A percentile compares a stretch with the other conserved stretches of the same genome.
These are phyloP conservation scores for Xestia xanthographa DNA, from an alignment of 2,888 invertebrate species.

Conservation along the genomic window DNA sequence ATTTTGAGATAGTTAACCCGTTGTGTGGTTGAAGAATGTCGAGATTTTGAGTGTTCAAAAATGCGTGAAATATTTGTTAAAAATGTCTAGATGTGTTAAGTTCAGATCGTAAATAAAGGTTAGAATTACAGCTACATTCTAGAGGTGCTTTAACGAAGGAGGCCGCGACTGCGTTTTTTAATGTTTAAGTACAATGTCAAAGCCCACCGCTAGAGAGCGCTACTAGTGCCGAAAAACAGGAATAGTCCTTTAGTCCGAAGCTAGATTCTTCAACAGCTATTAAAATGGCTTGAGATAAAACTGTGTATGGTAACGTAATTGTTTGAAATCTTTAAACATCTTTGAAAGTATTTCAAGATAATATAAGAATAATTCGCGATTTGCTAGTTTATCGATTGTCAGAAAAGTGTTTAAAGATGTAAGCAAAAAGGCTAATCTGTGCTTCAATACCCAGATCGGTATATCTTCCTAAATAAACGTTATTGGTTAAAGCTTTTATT, in stretches of 20 bases:
- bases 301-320: conserved; percentile 16
- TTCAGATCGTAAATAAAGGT: conserved; percentile 35
- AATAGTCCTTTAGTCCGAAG: conserved; percentile 10
- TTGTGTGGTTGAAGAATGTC: conserved; percentile 32
- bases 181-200: conserved; percentile 52
- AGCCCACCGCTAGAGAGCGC: conserved; percentile 48
- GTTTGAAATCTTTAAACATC: conserved; percentile 20
- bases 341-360: conserved; percentile 18
- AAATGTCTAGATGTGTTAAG: conserved; percentile 22
- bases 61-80: conserved; percentile 17
- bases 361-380: conserved; percentile 13
- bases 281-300: conserved; percentile 40
- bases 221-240: conserved; percentile 21
- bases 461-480: conserved; percentile 46
- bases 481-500: conserved; percentile 33
- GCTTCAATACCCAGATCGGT: conserved; percentile 19
- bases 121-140: conserved; percentile 50
- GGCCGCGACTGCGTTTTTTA: conserved; percentile 47
- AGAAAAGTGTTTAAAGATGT: conserved; percentile 15
- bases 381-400: conserved; percentile 35
- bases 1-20: conserved; percentile 39
- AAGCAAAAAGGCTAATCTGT: conserved; percentile 12
- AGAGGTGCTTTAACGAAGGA: conserved; percentile 65
- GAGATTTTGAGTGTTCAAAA: conserved; percentile 23
- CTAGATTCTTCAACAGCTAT: conserved; percentile 35